These are phyloP conservation scores for Mesocricetus auratus DNA, from an alignment of 2,113 vertebrate genomes.

Conservation along the genomic window DNA sequence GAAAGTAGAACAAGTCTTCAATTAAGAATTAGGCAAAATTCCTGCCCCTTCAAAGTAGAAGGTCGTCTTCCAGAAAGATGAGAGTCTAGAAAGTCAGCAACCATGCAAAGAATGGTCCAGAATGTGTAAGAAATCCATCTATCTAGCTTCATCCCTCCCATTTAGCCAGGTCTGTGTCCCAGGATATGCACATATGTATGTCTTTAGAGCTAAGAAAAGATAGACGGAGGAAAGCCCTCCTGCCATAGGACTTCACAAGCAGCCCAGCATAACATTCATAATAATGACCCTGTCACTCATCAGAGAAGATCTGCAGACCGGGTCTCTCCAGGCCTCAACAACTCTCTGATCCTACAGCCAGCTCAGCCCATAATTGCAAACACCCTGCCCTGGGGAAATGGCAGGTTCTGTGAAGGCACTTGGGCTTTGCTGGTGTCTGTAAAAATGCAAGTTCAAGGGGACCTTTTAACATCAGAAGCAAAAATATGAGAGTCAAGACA, in stretches of 20 bases:
- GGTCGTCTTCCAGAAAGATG: background rate
- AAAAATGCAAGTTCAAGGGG: conserved; percentile 83
- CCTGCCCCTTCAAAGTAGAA: background rate
- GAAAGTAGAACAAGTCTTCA: background rate
- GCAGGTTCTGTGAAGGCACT: conserved; percentile 84
- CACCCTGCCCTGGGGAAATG: conserved; percentile 81
- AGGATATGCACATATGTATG: background rate
- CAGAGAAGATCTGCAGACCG: conserved; percentile 81
- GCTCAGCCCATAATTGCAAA: conserved; percentile 83
- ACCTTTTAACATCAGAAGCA: conserved; percentile 82
- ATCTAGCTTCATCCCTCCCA: background rate
- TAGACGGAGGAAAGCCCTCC: conserved; percentile 47
- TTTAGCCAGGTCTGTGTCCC: too few species aligned
- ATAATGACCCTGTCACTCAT: conserved; percentile 84
- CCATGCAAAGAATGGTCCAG: background rate
- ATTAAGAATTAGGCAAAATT: background rate
- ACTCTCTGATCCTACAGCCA: conserved; percentile 80
- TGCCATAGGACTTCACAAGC: conserved; percentile 79
- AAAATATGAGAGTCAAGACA: conserved; percentile 76
- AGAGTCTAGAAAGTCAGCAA: background rate
- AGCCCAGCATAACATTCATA: conserved; percentile 73
- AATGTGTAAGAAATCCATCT: background rate
- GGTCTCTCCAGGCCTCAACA: conserved; percentile 75
- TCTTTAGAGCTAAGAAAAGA: conserved; percentile 65
- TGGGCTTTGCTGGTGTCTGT: conserved; percentile 82